Base-by-base conservation (phyloP, 2,888 invertebrate genomes). In the Altica lythri region DNA sequence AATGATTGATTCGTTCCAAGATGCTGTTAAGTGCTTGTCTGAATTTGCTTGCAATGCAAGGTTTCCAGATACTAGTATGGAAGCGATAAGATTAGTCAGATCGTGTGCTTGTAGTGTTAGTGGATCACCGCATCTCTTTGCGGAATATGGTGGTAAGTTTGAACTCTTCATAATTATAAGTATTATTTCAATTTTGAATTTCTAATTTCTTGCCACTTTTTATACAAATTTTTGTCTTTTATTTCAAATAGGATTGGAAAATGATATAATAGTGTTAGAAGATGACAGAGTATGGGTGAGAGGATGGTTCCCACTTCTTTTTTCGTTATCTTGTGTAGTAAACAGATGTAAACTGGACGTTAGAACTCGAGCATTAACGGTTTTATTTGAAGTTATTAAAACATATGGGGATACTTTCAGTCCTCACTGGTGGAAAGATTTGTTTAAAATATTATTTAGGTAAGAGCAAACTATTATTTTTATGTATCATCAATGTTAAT, bases 31-130 rank as follows among this genome's bases (percentile, higher is more conserved):
- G 79, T 98, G 99, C 78, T 82, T 99, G 52, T 95, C 97, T 2
- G 99, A 99, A 77, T 99, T 99, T 77, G 98, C 99, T 2, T 99
- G 99, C 71, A 99, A 99, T 77, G 91, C 95, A 0, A 88, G 91
- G 53, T 97, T 97, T 75, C 95, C 97, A 1, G 99, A 99, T 73
- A 96, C 95, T 2, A 95, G 95, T 69, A 99, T 99, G 98, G 99
- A 99, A 77, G 97, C 99, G 1, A 99, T 99, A 71, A 84, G 96
- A 17, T 81, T 99, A 42, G 96, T 99, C 54, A 83, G 98, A 53
- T 88, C 91, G 19, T 98, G 98, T 78, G 98, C 98, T 22, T 86
- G 91, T 65, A 95, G 93, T 71, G 96, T 98, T 1, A 90, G 93
- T 55, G 85, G 89, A 12, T 89, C 91, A 27, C 92, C 93, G 0